These are phyloP conservation scores for Eremobia ochroleuca DNA, from an alignment of 2,888 invertebrate genomes.

Conservation along the genomic window DNA sequence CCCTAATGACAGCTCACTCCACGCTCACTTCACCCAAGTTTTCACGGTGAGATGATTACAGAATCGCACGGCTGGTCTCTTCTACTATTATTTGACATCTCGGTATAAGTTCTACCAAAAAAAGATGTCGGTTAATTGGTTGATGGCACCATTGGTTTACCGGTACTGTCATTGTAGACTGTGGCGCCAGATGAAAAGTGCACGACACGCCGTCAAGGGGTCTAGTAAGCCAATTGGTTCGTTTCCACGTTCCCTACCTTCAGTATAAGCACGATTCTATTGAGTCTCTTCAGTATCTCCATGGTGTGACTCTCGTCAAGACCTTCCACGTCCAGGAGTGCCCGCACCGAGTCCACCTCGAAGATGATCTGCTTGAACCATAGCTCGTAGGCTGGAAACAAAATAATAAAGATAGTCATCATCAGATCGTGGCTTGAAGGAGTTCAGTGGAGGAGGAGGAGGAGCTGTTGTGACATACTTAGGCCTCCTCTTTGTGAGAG, in stretches of 20 bases:
- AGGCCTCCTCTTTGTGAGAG: neutral
- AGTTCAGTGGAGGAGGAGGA: no score
- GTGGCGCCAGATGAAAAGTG: neutral
- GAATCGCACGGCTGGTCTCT: no score
- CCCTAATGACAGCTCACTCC: no score
- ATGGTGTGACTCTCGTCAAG: constrained; percentile 98
- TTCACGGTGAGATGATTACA: no score
- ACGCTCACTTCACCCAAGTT: no score
- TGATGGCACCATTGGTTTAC: neutral
- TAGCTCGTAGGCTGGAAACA: constrained; percentile 96
- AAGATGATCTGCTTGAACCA: constrained; percentile 99
- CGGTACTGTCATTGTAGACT: neutral
- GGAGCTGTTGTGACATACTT: neutral
- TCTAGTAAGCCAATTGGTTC: neutral
- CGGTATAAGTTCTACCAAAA: neutral
- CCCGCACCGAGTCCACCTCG: constrained; percentile 98
- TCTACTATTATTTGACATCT: neutral
- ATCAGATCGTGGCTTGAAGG: neutral
- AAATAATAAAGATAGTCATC: neutral
- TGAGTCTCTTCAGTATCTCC: constrained; percentile 97
- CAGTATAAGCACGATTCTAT: constrained; percentile 97
- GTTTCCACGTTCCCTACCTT: constrained; percentile 91
- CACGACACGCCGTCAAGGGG: neutral
- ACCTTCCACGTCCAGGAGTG: constrained; percentile 93
- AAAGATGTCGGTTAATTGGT: neutral